Evolutionary conservation across 2,888 invertebrate species (phyloP).

Genomic region (Ormyrus labotus): DNA sequence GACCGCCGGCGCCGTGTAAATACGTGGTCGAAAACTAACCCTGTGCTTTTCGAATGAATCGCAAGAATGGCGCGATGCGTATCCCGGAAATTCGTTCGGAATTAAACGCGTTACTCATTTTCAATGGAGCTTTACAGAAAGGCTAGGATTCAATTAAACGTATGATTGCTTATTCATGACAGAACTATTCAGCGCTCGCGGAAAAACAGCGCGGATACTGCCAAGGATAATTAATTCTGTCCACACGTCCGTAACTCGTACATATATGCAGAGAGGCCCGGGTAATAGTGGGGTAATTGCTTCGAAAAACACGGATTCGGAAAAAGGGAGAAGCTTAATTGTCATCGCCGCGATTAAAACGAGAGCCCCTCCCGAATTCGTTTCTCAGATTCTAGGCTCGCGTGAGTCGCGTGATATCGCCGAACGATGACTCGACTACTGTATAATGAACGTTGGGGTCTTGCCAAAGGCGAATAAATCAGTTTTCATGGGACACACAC

Average conservation of each 20-base stretch:
- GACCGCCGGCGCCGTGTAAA: too few species aligned
- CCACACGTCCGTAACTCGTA: not conserved
- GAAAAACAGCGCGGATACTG: not conserved
- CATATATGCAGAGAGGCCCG: too few species aligned
- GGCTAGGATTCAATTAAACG: conserved; percentile 16
- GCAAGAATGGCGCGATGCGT: not conserved
- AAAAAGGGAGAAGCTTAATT: conserved; percentile 22
- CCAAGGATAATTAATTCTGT: not conserved
- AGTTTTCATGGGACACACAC: conserved; percentile 38
- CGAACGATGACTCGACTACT: conserved; percentile 52
- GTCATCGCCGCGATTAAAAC: conserved; percentile 45
- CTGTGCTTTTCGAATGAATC: too few species aligned
- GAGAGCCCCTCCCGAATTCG: conserved; percentile 30
- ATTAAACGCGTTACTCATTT: conserved; percentile 9
- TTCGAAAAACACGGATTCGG: too few species aligned
- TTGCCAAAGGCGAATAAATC: conserved; percentile 48
- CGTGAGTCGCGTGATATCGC: conserved; percentile 52
- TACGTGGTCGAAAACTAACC: too few species aligned
- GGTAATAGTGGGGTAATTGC: too few species aligned
- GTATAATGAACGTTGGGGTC: conserved; percentile 39
- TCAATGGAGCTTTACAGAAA: not conserved
- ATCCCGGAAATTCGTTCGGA: not conserved
- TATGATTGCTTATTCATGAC: conserved; percentile 22
- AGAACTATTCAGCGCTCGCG: not conserved
- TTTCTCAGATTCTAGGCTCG: conserved; percentile 45